Percentiles rank a stretch among this genome's conserved stretches.
These are phyloP conservation scores for Crotalus viridis DNA, from an alignment of 2,113 vertebrate genomes.

Conservation along the genomic window DNA sequence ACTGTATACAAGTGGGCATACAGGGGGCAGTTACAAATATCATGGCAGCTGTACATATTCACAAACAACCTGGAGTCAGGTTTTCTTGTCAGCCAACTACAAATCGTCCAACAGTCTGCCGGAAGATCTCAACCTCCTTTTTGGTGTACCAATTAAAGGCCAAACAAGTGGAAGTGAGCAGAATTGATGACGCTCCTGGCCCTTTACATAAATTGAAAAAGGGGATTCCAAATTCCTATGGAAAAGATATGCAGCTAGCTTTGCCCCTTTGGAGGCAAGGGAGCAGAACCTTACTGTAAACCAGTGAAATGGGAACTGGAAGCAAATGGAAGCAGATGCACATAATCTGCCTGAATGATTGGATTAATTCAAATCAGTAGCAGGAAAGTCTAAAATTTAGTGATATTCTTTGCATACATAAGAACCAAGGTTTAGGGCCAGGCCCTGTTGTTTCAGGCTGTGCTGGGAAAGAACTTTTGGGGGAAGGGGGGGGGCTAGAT, in stretches of 20 bases:
- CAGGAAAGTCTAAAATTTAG: neutral
- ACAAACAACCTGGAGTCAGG: neutral
- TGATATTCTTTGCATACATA: neutral
- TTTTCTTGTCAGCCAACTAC: neutral
- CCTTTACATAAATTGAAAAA: neutral
- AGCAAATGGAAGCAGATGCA: neutral
- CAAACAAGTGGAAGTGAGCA: neutral
- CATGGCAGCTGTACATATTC: neutral
- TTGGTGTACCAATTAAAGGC: neutral
- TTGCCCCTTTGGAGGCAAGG: neutral
- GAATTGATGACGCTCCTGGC: neutral
- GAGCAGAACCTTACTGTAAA: neutral
- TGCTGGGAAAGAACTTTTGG: neutral
- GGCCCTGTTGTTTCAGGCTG: too few relatives aligned
- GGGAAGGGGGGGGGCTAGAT: too few relatives aligned
- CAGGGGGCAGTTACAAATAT: neutral
- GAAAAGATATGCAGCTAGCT: neutral
- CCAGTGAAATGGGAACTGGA: neutral
- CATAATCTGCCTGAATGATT: too few relatives aligned
- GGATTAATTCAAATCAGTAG: neutral
- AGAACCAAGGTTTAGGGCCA: neutral
- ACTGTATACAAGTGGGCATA: neutral
- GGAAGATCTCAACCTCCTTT: neutral
- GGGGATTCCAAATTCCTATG: neutral
- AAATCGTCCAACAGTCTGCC: neutral